Conservation (phyloP, 64 coral and sea anemone species). For the Montipora cactus region DNA sequence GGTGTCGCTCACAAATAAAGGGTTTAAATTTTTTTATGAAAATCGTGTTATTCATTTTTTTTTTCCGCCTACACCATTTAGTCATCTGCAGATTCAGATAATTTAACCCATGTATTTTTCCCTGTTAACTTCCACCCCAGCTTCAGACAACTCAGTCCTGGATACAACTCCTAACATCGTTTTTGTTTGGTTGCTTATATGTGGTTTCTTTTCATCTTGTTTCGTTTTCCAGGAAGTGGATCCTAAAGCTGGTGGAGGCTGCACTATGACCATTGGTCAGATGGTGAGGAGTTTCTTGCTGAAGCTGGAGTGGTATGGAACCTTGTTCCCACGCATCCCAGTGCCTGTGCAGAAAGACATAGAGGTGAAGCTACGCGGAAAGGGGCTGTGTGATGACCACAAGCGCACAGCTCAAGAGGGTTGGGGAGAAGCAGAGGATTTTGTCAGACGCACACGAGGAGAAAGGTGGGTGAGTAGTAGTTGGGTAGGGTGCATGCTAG, state of each 20-base stretch:
- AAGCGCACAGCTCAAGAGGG: conserved; percentile 85
- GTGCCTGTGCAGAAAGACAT: conserved; percentile 96
- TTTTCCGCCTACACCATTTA: too few species aligned
- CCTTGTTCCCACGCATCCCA: conserved; percentile 97
- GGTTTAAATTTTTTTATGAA: too few species aligned
- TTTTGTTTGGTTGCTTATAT: background rate
- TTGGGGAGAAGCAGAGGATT: conserved; percentile 85
- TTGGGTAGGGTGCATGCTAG: too few species aligned
- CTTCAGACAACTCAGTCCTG: too few species aligned
- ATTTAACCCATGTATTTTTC: too few species aligned
- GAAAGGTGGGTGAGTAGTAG: conserved; percentile 40
- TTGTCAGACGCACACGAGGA: conserved; percentile 24
- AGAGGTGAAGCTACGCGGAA: conserved; percentile 61
- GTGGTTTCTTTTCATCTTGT: conserved; percentile 26
- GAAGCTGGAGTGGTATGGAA: conserved; percentile 97
- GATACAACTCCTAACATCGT: background rate
- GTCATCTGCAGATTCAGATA: too few species aligned
- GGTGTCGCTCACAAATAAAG: too few species aligned
- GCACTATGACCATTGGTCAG: conserved; percentile 94
- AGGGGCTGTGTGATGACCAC: conserved; percentile 92
- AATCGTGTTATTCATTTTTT: too few species aligned
- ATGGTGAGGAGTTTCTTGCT: conserved; percentile 95
- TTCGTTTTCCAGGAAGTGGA: conserved; percentile 79
- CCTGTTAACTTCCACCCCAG: too few species aligned
- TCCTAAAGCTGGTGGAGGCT: conserved; percentile 90